Percentiles rank a stretch among this genome's conserved stretches.
phyloP scores from a whole-genome alignment of 1,140 invertebrate species.

The Leptonema lineaticorne region DNA sequence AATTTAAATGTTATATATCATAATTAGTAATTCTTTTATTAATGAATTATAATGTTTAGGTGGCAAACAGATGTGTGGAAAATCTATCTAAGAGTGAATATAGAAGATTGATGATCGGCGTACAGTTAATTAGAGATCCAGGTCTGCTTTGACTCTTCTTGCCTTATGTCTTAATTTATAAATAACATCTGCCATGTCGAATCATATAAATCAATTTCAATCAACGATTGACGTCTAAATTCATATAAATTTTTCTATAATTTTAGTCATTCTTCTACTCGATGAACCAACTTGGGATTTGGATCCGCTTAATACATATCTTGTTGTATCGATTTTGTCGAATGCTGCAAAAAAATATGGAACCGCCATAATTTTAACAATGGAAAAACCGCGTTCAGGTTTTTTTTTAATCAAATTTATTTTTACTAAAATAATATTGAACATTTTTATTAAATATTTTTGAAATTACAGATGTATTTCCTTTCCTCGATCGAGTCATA shows the following conservation, averaged over 20 bases:
- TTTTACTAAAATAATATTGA: not conserved
- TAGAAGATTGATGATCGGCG: conserved; percentile 78
- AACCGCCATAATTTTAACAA: conserved; percentile 83
- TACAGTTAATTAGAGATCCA: conserved; percentile 87
- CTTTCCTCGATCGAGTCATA: conserved; percentile 81
- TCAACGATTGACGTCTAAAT: no score
- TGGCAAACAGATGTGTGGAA: conserved; percentile 78
- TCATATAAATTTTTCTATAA: not conserved
- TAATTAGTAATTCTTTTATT: no score
- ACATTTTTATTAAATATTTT: not conserved
- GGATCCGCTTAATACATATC: conserved; percentile 88
- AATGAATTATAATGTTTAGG: conserved; percentile 44
- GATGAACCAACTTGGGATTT: conserved; percentile 91
- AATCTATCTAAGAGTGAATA: conserved; percentile 82
- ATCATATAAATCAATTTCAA: no score
- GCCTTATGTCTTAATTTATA: not conserved
- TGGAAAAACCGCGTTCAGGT: conserved; percentile 87
- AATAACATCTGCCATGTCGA: no score
- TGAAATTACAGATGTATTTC: conserved; percentile 74
- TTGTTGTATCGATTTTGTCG: conserved; percentile 88
- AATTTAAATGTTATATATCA: conserved; percentile 11
- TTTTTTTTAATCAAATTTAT: not conserved
- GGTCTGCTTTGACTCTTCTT: no score
- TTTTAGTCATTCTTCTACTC: conserved; percentile 75
- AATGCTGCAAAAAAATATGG: conserved; percentile 90